Conservation (phyloP, 2,113 vertebrate species). For the Micromys minutus region DNA sequence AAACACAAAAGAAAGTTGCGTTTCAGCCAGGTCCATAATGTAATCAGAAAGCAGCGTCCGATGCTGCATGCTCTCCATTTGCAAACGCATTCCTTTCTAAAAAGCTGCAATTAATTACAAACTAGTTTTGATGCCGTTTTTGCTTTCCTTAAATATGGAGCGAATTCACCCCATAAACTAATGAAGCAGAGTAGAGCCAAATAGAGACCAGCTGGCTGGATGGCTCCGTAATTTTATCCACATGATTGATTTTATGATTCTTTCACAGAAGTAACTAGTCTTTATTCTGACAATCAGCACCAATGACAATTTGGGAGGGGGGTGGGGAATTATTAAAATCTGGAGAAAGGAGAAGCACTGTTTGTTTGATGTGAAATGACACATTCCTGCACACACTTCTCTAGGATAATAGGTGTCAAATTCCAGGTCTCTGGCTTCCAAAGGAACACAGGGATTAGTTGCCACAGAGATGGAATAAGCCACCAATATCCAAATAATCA, state of each 20-base stretch:
- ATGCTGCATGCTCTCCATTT: slow-evolving; percentile 70
- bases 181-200: slow-evolving; percentile 89
- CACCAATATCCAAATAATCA: slow-evolving; percentile 88
- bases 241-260: slow-evolving; percentile 98
- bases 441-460: slow-evolving; percentile 87
- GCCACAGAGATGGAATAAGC: slow-evolving; percentile 91
- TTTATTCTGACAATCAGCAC: slow-evolving; percentile 95
- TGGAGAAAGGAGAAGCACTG: slow-evolving; percentile 84
- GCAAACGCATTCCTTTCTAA: slow-evolving; percentile 83
- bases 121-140: slow-evolving; percentile 86
- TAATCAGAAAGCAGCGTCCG: slow-evolving; percentile 75
- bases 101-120: slow-evolving; percentile 88
- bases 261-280: slow-evolving; percentile 94
- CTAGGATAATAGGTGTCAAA: slow-evolving; percentile 91
- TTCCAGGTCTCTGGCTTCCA: slow-evolving; percentile 88
- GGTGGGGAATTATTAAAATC: slow-evolving; percentile 88
- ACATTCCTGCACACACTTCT: slow-evolving; percentile 83
- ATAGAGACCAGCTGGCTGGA: slow-evolving; percentile 93
- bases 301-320: slow-evolving; percentile 89
- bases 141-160: slow-evolving; percentile 87
- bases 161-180: slow-evolving; percentile 88
- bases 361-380: slow-evolving; percentile 85
- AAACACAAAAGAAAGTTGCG: slow-evolving; percentile 74
- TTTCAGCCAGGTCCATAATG: slow-evolving; percentile 73
- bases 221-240: slow-evolving; percentile 95